Conservation (phyloP, 2,797 vertebrate genomes). For the Pangasius sanitwongsei region DNA sequence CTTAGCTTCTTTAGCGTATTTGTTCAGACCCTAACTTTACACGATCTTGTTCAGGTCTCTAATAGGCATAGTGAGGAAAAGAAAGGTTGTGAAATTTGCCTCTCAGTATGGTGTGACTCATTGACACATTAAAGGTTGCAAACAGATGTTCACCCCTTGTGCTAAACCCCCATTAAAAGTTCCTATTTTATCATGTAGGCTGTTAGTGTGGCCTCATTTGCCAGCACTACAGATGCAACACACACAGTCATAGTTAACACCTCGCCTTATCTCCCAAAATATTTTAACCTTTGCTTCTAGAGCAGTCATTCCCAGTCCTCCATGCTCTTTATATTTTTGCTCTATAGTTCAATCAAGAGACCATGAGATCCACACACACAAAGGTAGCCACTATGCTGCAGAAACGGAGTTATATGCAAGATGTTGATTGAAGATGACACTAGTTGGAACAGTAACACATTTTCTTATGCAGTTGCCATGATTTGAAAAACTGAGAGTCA, state of each 20-base stretch:
- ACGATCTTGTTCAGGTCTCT: neutral
- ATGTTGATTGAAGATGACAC: neutral
- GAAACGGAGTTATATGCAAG: neutral
- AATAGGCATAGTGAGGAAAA: neutral
- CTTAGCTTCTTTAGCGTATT: neutral
- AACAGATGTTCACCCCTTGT: slow-evolving; percentile 15
- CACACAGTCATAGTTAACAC: neutral
- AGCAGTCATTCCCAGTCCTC: no score
- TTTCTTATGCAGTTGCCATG: neutral
- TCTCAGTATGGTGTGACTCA: neutral
- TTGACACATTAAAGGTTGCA: neutral
- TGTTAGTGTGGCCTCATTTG: neutral
- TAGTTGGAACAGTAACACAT: neutral
- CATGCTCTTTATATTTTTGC: no score
- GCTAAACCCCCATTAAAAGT: neutral
- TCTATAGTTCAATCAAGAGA: neutral
- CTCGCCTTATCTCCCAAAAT: neutral
- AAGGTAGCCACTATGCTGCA: neutral
- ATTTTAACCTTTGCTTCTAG: no score
- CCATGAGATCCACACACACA: no score
- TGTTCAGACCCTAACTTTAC: neutral
- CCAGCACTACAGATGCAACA: slow-evolving; percentile 6
- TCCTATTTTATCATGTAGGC: neutral
- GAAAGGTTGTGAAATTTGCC: neutral
- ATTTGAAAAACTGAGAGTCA: neutral